These are phyloP conservation scores for Lottia gigantea DNA, from an alignment of 2,888 invertebrate genomes.

Conservation along the genomic window DNA sequence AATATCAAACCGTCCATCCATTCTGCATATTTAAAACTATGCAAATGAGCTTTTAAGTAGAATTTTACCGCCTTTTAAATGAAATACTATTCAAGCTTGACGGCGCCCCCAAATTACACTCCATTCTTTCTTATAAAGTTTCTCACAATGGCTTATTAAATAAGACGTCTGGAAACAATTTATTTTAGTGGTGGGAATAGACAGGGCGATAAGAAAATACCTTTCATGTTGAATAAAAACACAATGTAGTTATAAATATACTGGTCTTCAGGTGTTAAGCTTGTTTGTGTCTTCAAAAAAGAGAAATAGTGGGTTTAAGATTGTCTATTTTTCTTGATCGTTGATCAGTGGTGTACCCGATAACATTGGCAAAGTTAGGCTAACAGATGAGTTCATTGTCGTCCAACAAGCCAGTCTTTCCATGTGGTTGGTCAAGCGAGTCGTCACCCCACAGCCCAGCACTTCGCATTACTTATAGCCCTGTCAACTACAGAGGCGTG, in stretches of 20 bases:
- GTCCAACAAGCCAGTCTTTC: conserved; percentile 6
- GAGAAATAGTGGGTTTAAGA: background rate
- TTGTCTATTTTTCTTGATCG: conserved; percentile 1
- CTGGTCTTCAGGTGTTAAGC: background rate
- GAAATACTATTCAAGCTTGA: background rate
- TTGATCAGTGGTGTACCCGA: background rate
- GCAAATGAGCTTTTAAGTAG: too few species aligned
- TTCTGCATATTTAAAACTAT: too few species aligned
- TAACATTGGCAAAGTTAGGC: background rate
- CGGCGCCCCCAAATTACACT: conserved; percentile 1
- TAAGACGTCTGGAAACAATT: background rate
- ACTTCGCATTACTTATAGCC: background rate
- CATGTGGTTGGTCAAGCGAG: background rate
- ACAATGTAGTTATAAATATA: background rate
- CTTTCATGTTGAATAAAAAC: background rate
- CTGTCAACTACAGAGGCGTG: conserved; percentile 6
- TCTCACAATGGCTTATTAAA: background rate
- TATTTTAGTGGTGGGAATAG: background rate
- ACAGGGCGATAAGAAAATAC: background rate
- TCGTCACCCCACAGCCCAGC: background rate
- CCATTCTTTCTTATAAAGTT: background rate
- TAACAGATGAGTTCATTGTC: conserved; percentile 4
- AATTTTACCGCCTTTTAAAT: too few species aligned
- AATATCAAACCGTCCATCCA: too few species aligned
- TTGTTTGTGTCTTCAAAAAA: background rate